Percentiles rank a stretch among this genome's conserved stretches.
Evolutionary conservation across 1,140 invertebrate genomes (phyloP).

Genomic region (Drosophila santomea): DNA sequence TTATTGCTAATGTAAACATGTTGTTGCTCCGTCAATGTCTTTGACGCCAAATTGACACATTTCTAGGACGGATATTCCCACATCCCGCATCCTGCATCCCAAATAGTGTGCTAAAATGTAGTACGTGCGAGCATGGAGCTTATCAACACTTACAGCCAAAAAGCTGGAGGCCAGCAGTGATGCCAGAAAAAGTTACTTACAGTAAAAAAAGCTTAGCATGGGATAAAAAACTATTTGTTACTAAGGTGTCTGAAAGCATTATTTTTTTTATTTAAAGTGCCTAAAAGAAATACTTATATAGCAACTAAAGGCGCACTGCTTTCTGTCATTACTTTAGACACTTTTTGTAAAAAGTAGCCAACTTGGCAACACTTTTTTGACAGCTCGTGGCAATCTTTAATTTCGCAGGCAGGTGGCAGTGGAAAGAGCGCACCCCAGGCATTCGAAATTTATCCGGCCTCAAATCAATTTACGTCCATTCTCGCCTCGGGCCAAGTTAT

Average conservation of each 20-base stretch:
- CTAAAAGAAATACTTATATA: no score
- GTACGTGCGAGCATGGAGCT: conserved; percentile 47
- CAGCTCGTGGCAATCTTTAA: conserved; percentile 50
- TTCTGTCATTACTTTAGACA: no score
- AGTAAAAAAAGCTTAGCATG: background rate
- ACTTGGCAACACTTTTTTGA: background rate
- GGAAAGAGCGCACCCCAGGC: conserved; percentile 18
- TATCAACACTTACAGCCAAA: conserved; percentile 48
- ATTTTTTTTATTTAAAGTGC: background rate
- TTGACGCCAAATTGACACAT: conserved; percentile 80
- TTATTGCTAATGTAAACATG: conserved; percentile 80
- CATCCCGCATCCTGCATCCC: conserved; percentile 33
- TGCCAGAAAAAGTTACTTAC: background rate
- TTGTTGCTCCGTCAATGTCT: conserved; percentile 62
- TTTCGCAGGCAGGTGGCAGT: conserved; percentile 59
- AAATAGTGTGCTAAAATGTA: conserved; percentile 76
- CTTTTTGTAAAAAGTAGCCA: background rate
- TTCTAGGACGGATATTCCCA: conserved; percentile 47
- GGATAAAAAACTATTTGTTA: background rate
- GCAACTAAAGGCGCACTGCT: no score
- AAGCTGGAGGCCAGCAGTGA: conserved; percentile 4
- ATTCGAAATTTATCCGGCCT: conserved; percentile 58
- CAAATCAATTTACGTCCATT: conserved; percentile 76
- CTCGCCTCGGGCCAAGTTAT: conserved; percentile 33
- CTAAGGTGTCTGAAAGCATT: background rate